Conservation (phyloP, 2,888 invertebrate species). For the Caenorhabditis parvicauda region DNA sequence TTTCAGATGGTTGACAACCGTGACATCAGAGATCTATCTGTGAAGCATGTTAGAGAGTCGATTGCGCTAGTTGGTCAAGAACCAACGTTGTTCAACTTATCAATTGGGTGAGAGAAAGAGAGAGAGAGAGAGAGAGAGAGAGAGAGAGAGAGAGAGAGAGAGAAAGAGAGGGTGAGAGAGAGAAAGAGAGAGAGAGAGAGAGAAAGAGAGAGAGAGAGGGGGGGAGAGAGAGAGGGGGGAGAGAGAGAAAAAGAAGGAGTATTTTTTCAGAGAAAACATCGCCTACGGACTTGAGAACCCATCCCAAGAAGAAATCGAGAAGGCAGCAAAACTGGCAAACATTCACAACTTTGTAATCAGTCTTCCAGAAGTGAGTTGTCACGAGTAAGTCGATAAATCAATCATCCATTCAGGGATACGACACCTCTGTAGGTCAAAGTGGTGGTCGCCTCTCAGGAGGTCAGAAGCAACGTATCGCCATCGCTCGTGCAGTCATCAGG, state of each 20-base stretch:
- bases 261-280: constrained; percentile 60
- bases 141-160: too few relatives aligned
- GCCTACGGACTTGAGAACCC: constrained; percentile 61
- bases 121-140: too few relatives aligned
- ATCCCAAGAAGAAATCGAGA: constrained; percentile 44
- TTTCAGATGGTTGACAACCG: constrained; percentile 57
- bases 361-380: constrained; percentile 62
- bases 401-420: constrained; percentile 32
- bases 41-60: constrained; percentile 43
- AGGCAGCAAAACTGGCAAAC: constrained; percentile 62
- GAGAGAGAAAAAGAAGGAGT: constrained; percentile 52
- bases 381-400: constrained; percentile 57
- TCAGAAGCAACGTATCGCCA: constrained; percentile 47
- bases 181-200: too few relatives aligned
- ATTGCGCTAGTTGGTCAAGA: constrained; percentile 64
- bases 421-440: constrained; percentile 39
- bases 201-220: constrained; percentile 48
- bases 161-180: too few relatives aligned
- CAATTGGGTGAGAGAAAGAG: constrained; percentile 49
- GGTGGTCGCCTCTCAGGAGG: constrained; percentile 45
- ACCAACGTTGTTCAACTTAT: constrained; percentile 64
- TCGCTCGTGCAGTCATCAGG: constrained; percentile 46
- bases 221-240: constrained; percentile 49
- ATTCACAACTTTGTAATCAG: constrained; percentile 64
- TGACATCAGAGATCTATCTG: constrained; percentile 45